These are phyloP conservation scores for Drosophila limbata DNA, from an alignment of 2,888 invertebrate genomes.

Conservation along the genomic window DNA sequence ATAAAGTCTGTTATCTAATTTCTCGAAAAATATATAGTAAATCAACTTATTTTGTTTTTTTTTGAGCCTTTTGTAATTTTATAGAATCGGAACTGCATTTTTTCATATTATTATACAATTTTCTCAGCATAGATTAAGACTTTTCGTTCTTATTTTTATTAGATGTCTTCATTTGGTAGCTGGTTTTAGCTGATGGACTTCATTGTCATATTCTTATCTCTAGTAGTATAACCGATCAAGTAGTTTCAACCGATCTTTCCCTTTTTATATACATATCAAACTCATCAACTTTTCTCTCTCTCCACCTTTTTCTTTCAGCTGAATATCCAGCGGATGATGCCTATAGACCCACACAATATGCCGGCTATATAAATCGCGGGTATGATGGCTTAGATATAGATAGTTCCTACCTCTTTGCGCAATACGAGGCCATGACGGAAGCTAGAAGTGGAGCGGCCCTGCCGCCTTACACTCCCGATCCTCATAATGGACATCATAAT, in stretches of 20 bases:
- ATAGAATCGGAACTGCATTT: too few relatives aligned
- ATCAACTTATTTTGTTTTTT: too few relatives aligned
- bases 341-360: conserved; percentile 59
- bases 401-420: conserved; percentile 67
- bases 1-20: too few relatives aligned
- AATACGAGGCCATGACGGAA: conserved; percentile 73
- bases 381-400: conserved; percentile 71
- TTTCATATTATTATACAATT: too few relatives aligned
- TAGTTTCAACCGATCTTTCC: not conserved
- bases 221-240: too few relatives aligned
- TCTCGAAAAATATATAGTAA: too few relatives aligned
- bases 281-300: not conserved
- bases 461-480: conserved; percentile 48
- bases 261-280: not conserved
- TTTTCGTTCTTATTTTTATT: too few relatives aligned
- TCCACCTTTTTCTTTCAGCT: conserved; percentile 52
- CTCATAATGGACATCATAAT: not conserved
- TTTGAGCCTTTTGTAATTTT: too few relatives aligned
- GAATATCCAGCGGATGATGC: conserved; percentile 69
- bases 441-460: conserved; percentile 32
- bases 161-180: too few relatives aligned
- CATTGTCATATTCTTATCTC: too few relatives aligned
- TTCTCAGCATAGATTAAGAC: too few relatives aligned
- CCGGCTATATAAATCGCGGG: conserved; percentile 72
- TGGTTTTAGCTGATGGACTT: too few relatives aligned